A percentile compares a stretch with the other conserved stretches of the same genome.
phyloP scores from a whole-genome alignment of 2,113 vertebrate species.

The Pelvicachromis taeniatus region DNA sequence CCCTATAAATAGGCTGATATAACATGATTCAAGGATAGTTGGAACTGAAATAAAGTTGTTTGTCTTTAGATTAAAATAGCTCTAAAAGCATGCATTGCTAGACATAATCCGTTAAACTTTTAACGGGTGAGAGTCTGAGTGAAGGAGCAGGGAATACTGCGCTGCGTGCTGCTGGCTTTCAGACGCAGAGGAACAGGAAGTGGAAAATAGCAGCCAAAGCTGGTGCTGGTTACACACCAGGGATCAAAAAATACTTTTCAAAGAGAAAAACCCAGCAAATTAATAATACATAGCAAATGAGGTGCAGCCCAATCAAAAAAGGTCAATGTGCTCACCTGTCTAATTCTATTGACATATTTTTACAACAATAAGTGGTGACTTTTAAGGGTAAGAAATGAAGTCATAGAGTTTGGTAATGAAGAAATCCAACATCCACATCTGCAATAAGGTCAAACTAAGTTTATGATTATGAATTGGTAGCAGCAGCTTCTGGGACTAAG shows the following conservation, averaged over 20 bases:
- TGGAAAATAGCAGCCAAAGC: neutral
- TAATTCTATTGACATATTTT: neutral
- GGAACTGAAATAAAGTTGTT: neutral
- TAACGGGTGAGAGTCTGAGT: neutral
- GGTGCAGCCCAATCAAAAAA: neutral
- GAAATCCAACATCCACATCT: neutral
- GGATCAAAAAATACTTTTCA: neutral
- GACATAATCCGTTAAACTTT: neutral
- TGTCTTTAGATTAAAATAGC: neutral
- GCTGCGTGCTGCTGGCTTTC: neutral
- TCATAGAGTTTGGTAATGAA: neutral
- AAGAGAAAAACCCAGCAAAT: neutral
- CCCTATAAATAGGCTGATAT: neutral
- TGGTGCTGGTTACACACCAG: neutral
- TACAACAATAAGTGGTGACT: neutral
- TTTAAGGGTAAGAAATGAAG: neutral
- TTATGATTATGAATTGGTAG: accelerated
- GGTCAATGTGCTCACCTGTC: neutral
- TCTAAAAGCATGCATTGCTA: neutral
- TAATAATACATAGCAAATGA: neutral
- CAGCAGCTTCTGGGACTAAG: neutral
- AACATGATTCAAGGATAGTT: neutral
- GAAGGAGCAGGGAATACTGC: neutral
- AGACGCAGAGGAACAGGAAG: accelerated
- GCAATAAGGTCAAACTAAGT: neutral